Evolutionary conservation across 2,888 invertebrate genomes (phyloP), one percentile per base, ranked within the genome.

Genomic region (Drosophila pegasa): DNA sequence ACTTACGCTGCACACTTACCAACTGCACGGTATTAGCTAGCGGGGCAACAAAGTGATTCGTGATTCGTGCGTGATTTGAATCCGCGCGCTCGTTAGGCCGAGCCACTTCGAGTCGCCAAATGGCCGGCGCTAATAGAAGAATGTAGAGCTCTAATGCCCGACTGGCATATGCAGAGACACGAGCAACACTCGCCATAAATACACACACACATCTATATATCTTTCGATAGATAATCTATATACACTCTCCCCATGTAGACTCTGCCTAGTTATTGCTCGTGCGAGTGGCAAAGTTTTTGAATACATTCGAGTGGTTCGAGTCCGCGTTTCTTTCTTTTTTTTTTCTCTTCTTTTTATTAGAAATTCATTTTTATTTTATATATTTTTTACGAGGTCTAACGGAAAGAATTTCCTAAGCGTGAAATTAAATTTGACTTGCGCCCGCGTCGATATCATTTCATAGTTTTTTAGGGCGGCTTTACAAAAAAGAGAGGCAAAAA

Each of bases 361-460:
- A 65, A 71, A 60, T 67, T 75, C 57, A 60, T 62, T 76, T 71
- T 76, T 72, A 54, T 65, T 64, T 57, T 48, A 57, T 68, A 38
- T 55, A 48, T 61, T 59, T 63, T 74, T 54, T 70, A 40, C 59
- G 61, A 45, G 51, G 52, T 47, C 38, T 31, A 69, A 59, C n/a
- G 41, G 43, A 40, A 43, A 57, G 74, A 79, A 64, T 62, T 78
- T 67, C 67, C 83, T 75, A 71, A 80, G 80, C 83, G 86, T 84
- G 83, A 84, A 84, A 85, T 85, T 87, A 82, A 82, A 85, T 85
- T 84, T 78, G 76, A 73, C 74, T 84, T 61, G 67, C 59, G 51
- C 51, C 41, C 41, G 66, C 69, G 59, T 71, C 73, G 56, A 74
- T 84, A 71, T 66, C 64, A 64, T 71, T 51, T 80, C 61, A 71